Evolutionary conservation across 2,797 vertebrate genomes (phyloP).

Genomic region (Moxostoma hubbsi): DNA sequence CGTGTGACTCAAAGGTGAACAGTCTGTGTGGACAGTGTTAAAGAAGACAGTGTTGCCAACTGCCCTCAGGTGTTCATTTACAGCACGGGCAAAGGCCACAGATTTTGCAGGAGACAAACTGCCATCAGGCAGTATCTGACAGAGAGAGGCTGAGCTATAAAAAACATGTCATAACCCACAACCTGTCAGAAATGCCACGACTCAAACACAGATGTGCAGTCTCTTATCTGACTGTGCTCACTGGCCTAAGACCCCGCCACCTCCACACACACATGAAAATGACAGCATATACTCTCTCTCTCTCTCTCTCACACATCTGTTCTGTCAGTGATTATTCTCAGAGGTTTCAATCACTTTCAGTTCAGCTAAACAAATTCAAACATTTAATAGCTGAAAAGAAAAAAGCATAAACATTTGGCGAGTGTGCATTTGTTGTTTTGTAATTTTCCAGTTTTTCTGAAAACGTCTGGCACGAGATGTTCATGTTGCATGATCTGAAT

Average conservation of each 20-base stretch:
- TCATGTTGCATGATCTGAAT: neutral
- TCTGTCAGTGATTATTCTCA: slow-evolving; percentile 12
- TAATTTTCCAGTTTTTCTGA: neutral
- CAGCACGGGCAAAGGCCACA: neutral
- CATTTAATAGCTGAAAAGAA: neutral
- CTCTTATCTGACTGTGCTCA: slow-evolving; percentile 2
- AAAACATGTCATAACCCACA: slow-evolving; percentile 13
- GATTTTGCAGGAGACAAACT: slow-evolving; percentile 12
- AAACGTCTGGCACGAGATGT: neutral
- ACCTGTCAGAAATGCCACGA: slow-evolving; percentile 25
- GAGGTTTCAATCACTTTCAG: slow-evolving; percentile 16
- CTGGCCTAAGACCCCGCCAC: slow-evolving; percentile 9
- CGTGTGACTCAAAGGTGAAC: too few relatives aligned
- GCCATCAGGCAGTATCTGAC: slow-evolving; percentile 3
- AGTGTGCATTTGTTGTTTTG: neutral
- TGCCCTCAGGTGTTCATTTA: slow-evolving; percentile 22
- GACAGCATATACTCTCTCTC: neutral
- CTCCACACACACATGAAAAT: neutral
- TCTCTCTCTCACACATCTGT: neutral
- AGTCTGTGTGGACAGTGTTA: too few relatives aligned
- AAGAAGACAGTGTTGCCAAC: neutral
- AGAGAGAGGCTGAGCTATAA: slow-evolving; percentile 19
- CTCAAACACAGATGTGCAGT: slow-evolving; percentile 23
- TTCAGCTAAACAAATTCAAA: slow-evolving; percentile 18
- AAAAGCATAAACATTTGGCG: slow-evolving; percentile 19